Evolutionary conservation across 2,888 invertebrate genomes (phyloP).

Genomic region (Tetragonula carbonaria): DNA sequence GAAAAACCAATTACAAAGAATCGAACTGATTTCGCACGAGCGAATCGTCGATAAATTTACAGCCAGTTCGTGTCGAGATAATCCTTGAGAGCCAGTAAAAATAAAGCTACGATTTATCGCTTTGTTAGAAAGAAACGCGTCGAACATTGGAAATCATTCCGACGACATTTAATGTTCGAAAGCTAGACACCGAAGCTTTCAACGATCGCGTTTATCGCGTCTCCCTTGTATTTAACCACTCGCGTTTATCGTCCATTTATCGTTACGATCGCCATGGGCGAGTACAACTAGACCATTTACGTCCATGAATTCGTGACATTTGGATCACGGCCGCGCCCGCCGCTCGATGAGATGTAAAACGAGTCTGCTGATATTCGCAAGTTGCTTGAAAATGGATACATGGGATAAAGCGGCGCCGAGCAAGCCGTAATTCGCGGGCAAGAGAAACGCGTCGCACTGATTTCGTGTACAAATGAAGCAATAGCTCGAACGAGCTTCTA

Average conservation of each 20-base stretch:
- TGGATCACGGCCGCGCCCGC: background rate
- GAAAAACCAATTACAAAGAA: background rate
- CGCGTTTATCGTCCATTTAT: slow-evolving; percentile 22
- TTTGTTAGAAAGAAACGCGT: background rate
- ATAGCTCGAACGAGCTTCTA: background rate
- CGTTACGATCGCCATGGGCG: background rate
- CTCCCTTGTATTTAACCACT: background rate
- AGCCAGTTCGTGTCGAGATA: slow-evolving; percentile 13
- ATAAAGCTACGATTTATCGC: slow-evolving; percentile 54
- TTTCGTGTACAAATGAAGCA: slow-evolving; percentile 7
- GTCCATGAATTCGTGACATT: background rate
- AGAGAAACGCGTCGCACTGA: background rate
- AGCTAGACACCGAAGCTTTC: background rate
- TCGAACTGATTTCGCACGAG: background rate
- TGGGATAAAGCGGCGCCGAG: background rate
- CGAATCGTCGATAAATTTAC: slow-evolving; percentile 43
- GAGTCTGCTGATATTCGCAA: background rate
- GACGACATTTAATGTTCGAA: slow-evolving; percentile 2
- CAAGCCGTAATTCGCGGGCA: background rate
- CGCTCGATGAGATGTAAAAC: background rate
- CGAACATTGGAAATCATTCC: slow-evolving; percentile 42
- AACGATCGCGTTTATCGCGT: slow-evolving; percentile 34
- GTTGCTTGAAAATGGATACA: background rate
- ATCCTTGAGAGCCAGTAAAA: slow-evolving; percentile 41
- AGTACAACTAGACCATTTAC: background rate